Percentiles rank a stretch among this genome's conserved stretches.
Evolutionary conservation across 2,888 invertebrate genomes (phyloP).

Genomic region (Tribolium freemani): DNA sequence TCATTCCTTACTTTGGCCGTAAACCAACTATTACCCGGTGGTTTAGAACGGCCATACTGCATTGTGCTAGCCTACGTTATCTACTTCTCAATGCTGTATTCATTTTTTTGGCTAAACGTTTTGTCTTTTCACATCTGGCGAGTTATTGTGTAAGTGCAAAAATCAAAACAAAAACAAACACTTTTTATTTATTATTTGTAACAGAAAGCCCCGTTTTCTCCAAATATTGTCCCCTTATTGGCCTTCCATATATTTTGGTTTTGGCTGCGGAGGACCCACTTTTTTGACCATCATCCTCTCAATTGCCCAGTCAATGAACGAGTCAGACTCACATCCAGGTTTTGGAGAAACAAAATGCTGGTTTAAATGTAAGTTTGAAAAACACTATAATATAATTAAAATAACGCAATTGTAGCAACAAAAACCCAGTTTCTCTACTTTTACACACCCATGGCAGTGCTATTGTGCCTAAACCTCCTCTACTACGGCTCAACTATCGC

Average conservation of each 20-base stretch:
- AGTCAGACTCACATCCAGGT: conserved; percentile 51
- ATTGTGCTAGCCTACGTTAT: conserved; percentile 66
- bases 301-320: conserved; percentile 66
- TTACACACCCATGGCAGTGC: conserved; percentile 76
- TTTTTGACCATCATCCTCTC: conserved; percentile 71
- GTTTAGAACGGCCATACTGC: conserved; percentile 68
- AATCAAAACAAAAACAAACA: neutral
- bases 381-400: neutral
- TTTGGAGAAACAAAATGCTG: conserved; percentile 75
- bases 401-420: conserved; percentile 67
- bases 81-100: conserved; percentile 73
- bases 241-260: conserved; percentile 71
- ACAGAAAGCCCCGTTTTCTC: conserved; percentile 12
- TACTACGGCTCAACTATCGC: conserved; percentile 74
- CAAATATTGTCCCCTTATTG: conserved; percentile 59
- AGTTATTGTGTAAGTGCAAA: conserved; percentile 73
- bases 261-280: conserved; percentile 74
- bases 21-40: conserved; percentile 69
- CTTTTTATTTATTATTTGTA: conserved; percentile 19
- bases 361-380: conserved; percentile 73
- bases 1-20: conserved; percentile 73
- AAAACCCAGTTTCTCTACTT: conserved; percentile 76
- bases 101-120: conserved; percentile 82
- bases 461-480: conserved; percentile 72
- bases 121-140: conserved; percentile 79